Percentiles rank a stretch among this genome's conserved stretches.
Conservation (phyloP, 64 coral and sea anemone genomes). For the Trachythela sp. region DNA sequence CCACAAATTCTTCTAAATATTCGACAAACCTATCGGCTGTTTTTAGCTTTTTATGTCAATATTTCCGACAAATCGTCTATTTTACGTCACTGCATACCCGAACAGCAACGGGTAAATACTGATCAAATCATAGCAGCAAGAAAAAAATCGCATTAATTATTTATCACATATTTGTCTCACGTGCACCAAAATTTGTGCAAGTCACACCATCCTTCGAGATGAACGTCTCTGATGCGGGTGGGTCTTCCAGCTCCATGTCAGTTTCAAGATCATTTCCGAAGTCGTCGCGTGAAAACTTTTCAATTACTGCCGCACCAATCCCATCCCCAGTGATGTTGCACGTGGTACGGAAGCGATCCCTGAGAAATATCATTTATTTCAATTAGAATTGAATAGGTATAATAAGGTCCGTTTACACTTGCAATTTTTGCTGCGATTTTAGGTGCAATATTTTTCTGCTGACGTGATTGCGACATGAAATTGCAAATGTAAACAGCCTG, state of each 20-base stretch:
- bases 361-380: background rate
- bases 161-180: background rate
- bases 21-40: too few relatives aligned
- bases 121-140: background rate
- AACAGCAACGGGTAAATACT: too few relatives aligned
- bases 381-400: background rate
- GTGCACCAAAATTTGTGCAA: background rate
- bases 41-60: too few relatives aligned
- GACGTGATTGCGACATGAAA: too few relatives aligned
- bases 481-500: too few relatives aligned
- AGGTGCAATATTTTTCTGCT: too few relatives aligned
- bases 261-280: background rate
- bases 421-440: too few relatives aligned
- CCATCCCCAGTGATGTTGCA: constrained; percentile 73
- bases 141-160: background rate
- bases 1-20: too few relatives aligned
- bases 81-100: too few relatives aligned
- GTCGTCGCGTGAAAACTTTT: constrained; percentile 62
- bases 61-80: too few relatives aligned
- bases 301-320: constrained; percentile 65
- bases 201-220: background rate
- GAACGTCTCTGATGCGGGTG: background rate
- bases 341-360: constrained; percentile 70
- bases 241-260: background rate
- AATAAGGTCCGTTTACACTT: background rate